Evolutionary conservation across 2,888 invertebrate species (phyloP).

Genomic region (Hypolimnas misippus): DNA sequence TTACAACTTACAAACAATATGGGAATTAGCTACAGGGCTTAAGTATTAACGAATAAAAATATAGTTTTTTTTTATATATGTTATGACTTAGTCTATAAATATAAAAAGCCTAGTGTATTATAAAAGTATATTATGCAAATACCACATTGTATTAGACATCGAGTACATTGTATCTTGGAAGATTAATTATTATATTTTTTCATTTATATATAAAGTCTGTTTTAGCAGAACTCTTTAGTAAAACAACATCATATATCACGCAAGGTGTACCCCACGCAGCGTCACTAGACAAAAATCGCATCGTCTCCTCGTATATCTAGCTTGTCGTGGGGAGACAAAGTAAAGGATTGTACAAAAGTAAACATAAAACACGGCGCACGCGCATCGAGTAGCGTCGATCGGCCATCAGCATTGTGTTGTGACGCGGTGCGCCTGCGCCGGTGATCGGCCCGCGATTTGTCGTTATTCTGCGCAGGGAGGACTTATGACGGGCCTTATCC

Average conservation of each 20-base stretch:
- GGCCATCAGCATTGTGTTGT: constrained; percentile 57
- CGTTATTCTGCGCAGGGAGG: constrained; percentile 70
- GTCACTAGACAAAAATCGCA: constrained; percentile 79
- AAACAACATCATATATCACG: constrained; percentile 53
- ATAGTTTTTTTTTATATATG: background rate
- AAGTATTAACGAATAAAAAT: constrained; percentile 4
- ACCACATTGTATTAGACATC: too few species aligned
- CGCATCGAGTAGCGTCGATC: constrained; percentile 69
- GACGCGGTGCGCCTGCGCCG: constrained; percentile 38
- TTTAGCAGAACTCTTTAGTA: constrained; percentile 20
- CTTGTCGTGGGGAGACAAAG: constrained; percentile 72
- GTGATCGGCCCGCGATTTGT: constrained; percentile 75
- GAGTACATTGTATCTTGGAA: background rate
- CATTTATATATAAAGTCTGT: constrained; percentile 3
- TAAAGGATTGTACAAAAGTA: constrained; percentile 74
- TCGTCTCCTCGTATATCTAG: constrained; percentile 72
- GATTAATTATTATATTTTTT: background rate
- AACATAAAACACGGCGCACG: constrained; percentile 73
- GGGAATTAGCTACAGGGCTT: background rate
- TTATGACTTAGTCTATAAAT: background rate
- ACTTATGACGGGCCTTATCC: constrained; percentile 79
- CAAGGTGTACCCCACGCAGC: constrained; percentile 70
- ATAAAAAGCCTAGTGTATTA: too few species aligned
- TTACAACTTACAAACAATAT: constrained; percentile 8
- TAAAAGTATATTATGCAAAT: too few species aligned